Base-by-base conservation (phyloP, 2,797 vertebrate species). In the Gorsachius magnificus region DNA sequence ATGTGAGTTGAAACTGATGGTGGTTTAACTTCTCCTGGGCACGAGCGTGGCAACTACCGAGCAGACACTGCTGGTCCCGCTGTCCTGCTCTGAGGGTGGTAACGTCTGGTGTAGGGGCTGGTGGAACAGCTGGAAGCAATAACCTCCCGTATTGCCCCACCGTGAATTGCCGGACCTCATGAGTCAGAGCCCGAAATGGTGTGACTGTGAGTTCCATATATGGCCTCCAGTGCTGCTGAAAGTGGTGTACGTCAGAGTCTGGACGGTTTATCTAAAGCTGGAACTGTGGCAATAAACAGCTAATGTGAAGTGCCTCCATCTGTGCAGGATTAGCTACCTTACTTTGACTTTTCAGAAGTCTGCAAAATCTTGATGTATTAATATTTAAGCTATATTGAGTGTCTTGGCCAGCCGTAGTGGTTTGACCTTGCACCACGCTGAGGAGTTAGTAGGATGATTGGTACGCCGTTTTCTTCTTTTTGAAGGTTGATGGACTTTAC, bases 121-220 rank as follows among this genome's bases (percentile, higher is more conserved):
- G n/a, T 31, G 79, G 90, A 74, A n/a, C 78, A 92, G 76, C 94
- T 94, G 94, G 90, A 85, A 92, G 71, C 92, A 85, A 61, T 74
- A 70, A 90, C 87, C 83, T 87, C 90, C 68, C 4, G 0, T 72
- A 15, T 64, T 75, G 79, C 76, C 87, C 83, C 86, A 45, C 90
- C 2, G 1, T 11, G 65, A 43, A 15, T 24, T 69, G 87, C 79
- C 0, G 51, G 78, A 80, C 79, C 26, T 81, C 50, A 5, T 81
- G 87, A 95, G 79, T 78, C 94, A 94, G 74, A 76, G 54, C 58
- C 60, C 24, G 0, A 46, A 54, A 9, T 36, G 79, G 70, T 72
- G 83, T 51, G 80, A 57, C 75, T 65, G 75, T 0, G 9, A 87
- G 92, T 35, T 58, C 86, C 83, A 82, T 48, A 51, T 43, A 53